Evolutionary conservation across 2,888 invertebrate genomes (phyloP).

Genomic region (Loripinus fragilis): DNA sequence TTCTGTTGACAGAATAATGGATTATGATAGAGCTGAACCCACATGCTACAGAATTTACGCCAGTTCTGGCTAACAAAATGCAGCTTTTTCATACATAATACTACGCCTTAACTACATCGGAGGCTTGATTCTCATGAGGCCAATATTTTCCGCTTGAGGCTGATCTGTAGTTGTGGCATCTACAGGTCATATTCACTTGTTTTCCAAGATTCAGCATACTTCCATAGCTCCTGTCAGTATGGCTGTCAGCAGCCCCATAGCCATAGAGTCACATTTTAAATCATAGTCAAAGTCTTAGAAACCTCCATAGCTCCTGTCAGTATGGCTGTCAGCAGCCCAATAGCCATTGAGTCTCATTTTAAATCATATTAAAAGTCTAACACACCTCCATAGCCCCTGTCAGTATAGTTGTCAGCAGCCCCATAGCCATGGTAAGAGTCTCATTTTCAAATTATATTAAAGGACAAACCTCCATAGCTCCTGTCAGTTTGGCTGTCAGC

Average conservation of each 20-base stretch:
- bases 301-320: conserved; percentile 77
- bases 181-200: too few species aligned
- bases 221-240: conserved; percentile 74
- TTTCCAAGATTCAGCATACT: too few species aligned
- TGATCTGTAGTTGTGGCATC: too few species aligned
- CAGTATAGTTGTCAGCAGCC: conserved; percentile 78
- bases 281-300: too few species aligned
- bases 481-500: conserved; percentile 77
- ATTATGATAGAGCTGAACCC: too few species aligned
- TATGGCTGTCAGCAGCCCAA: conserved; percentile 79
- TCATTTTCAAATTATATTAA: conserved; percentile 81
- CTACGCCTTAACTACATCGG: too few species aligned
- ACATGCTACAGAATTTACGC: too few species aligned
- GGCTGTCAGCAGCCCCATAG: conserved; percentile 80
- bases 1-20: too few species aligned
- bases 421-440: conserved; percentile 81
- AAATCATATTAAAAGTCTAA: conserved; percentile 75
- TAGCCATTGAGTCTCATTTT: conserved; percentile 80
- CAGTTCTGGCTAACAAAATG: too few species aligned
- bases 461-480: conserved; percentile 77
- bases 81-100: too few species aligned
- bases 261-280: conserved; percentile 81
- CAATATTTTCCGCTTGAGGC: too few species aligned
- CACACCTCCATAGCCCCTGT: conserved; percentile 77
- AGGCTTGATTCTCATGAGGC: too few species aligned